Evolutionary conservation across 2,113 vertebrate genomes (phyloP).

Genomic region (Neolamprologus fasciatus): DNA sequence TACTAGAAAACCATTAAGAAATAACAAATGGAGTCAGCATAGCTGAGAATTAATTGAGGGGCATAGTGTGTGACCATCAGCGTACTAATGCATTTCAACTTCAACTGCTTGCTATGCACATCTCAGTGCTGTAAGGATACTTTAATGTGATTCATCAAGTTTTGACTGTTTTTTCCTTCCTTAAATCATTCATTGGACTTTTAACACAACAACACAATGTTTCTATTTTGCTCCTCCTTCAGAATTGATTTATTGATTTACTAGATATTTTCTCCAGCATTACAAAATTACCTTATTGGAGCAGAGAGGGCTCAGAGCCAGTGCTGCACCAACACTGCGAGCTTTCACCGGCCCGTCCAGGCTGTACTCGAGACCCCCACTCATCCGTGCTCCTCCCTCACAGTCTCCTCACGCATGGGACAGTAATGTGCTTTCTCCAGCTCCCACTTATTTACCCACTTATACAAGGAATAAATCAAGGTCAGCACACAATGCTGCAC

Average conservation of each 20-base stretch:
- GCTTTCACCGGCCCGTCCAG: not conserved
- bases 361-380: not conserved
- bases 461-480: constrained; percentile 69
- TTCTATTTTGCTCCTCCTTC: not conserved
- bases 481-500: constrained; percentile 62
- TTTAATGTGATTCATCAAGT: not conserved
- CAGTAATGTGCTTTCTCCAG: constrained; percentile 16
- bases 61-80: not conserved
- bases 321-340: not conserved
- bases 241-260: not conserved
- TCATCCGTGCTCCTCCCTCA: not conserved
- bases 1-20: not conserved
- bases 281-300: not conserved
- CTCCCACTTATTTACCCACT: constrained; percentile 65
- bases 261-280: not conserved
- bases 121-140: not conserved
- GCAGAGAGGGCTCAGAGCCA: not conserved
- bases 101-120: not conserved
- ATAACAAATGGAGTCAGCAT: not conserved
- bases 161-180: not conserved
- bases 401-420: constrained; percentile 28
- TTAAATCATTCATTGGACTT: not conserved
- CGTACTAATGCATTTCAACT: not conserved
- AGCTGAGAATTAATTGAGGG: not conserved
- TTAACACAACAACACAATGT: not conserved